Evolutionary conservation across 2,797 vertebrate genomes (phyloP).

Genomic region (Mastacembelus armatus): DNA sequence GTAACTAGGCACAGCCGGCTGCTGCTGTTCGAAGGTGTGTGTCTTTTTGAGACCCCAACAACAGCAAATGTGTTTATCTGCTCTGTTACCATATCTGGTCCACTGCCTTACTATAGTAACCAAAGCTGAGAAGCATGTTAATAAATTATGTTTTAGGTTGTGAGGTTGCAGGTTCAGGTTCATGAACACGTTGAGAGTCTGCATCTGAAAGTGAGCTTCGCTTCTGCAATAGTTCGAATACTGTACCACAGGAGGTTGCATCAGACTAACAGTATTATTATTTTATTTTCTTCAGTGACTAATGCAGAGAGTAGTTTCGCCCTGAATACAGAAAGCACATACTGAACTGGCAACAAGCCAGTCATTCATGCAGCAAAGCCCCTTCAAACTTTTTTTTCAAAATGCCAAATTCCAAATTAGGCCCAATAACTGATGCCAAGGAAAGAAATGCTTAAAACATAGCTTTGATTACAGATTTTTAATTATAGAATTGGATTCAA

Average conservation of each 20-base stretch:
- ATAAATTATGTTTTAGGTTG: no score
- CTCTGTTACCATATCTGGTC: no score
- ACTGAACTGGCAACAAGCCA: neutral
- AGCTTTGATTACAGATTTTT: neutral
- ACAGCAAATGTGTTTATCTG: no score
- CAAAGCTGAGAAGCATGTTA: no score
- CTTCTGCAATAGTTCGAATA: no score
- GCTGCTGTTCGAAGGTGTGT: neutral
- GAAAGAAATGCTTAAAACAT: neutral
- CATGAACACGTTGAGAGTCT: no score
- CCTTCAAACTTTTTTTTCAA: neutral
- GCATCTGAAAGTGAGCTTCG: neutral
- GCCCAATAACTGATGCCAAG: neutral
- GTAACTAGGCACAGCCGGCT: neutral
- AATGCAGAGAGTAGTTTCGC: neutral
- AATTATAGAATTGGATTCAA: neutral
- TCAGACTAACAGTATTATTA: no score
- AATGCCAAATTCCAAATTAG: neutral
- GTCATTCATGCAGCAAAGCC: neutral
- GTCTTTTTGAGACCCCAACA: neutral
- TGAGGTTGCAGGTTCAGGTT: no score
- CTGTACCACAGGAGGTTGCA: no score
- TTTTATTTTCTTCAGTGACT: neutral
- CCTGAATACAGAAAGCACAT: neutral
- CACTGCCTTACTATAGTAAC: no score